Evolutionary conservation across 2,113 vertebrate genomes (phyloP), one percentile per base, ranked within the genome.

Genomic region (Crotalus viridis): DNA sequence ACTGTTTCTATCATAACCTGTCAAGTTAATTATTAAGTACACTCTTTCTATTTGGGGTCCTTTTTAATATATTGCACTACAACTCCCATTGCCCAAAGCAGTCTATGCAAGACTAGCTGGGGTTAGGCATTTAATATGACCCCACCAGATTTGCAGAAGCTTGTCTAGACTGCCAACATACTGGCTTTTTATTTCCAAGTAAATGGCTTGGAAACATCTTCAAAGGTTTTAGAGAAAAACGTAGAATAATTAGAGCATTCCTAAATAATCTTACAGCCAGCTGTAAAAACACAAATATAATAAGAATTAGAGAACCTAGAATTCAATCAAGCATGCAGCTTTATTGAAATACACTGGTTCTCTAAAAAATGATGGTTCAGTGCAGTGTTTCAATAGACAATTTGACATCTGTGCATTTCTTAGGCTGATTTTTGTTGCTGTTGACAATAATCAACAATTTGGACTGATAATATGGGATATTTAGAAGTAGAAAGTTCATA

Each of bases 221-320:
- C 93, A 90, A 92, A 87, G 51, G 93, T 54, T 88, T 4, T 22
- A 64, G 21, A 85, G 88, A 10, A 87, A 28, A 28, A n/a, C 46
- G n/a, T 1, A 9, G 43, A 9, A 74, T 1, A 90, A 64, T 46
- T 17, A 28, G 59, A 3, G 74, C 57, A 52, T 59, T 19, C 22
- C 93, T 61, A 54, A 22, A 28, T 61, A 61, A 3, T 57, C 4
- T n/a, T 21, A 48, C 5, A 48, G 28, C 24, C 57, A 46, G 57
- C 12, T 0, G 26, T 46, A 92, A 59, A 89, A 28, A 46, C 33
- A 48, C 89, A 96, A 17, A 10, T 0, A 93, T 12, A 69, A 10
- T 39, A 4, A 57, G 56, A n/a, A 51, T 24, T 43, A 46, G 39
- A 8, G 46, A 61, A 22, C 15, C 39, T 54, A 54, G 1, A 12